These are phyloP conservation scores for Ibycter americanus DNA, from an alignment of 2,797 vertebrate species.

Conservation along the genomic window DNA sequence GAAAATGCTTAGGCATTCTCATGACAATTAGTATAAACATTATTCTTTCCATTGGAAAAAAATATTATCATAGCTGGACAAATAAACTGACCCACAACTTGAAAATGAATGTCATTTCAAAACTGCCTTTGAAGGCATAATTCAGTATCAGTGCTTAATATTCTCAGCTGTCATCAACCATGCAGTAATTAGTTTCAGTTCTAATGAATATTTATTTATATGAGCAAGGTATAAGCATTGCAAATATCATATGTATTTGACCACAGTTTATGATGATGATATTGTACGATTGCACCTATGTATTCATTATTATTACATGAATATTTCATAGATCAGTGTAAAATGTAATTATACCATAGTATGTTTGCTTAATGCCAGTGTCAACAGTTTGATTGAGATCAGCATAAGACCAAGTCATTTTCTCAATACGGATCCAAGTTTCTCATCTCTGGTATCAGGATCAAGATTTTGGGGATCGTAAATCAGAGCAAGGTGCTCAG, in stretches of 20 bases:
- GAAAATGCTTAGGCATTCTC: slow-evolving; percentile 31
- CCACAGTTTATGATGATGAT: slow-evolving; percentile 51
- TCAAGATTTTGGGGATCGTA: background rate
- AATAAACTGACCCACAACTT: slow-evolving; percentile 29
- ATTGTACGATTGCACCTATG: slow-evolving; percentile 56
- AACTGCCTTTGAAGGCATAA: slow-evolving; percentile 29
- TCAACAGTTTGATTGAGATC: slow-evolving; percentile 23
- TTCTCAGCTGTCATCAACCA: slow-evolving; percentile 21
- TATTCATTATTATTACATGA: slow-evolving; percentile 37
- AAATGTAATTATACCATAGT: slow-evolving; percentile 44
- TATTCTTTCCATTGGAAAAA: slow-evolving; percentile 35
- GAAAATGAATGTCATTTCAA: slow-evolving; percentile 23
- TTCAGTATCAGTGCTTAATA: slow-evolving; percentile 1
- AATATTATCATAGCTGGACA: slow-evolving; percentile 48
- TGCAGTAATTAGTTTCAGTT: slow-evolving; percentile 24
- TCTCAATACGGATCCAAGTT: background rate
- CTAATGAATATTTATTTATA: slow-evolving; percentile 62
- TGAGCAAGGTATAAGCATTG: slow-evolving; percentile 43
- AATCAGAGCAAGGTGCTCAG: background rate
- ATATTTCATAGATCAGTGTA: slow-evolving; percentile 58
- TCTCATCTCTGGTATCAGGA: background rate
- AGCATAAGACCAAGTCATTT: slow-evolving; percentile 10
- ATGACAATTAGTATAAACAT: slow-evolving; percentile 34
- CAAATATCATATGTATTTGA: slow-evolving; percentile 53
- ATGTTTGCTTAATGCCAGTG: slow-evolving; percentile 40